Percentiles rank a stretch among this genome's conserved stretches.
phyloP scores from a whole-genome alignment of 2,888 invertebrate species.

The Arge pagana region DNA sequence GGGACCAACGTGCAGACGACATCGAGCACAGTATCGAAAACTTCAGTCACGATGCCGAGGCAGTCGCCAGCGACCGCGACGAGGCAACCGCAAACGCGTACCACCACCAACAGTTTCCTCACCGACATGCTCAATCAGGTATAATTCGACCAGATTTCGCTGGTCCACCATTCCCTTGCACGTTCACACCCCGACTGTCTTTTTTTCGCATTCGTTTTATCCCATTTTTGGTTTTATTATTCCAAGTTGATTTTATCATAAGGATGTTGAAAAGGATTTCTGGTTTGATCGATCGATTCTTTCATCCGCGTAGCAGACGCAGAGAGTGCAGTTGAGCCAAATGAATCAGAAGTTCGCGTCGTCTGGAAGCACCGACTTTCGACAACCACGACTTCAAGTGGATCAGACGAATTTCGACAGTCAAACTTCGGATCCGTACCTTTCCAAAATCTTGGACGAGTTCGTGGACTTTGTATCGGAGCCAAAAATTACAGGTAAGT shows the following conservation, averaged over 20 bases:
- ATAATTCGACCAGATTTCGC: too few species aligned
- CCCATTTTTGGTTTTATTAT: too few species aligned
- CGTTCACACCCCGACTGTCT: too few species aligned
- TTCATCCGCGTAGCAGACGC: conserved; percentile 41
- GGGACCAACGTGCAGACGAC: conserved; percentile 9
- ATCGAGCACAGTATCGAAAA: conserved; percentile 49
- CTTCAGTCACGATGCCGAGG: not conserved
- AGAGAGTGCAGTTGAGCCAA: conserved; percentile 54
- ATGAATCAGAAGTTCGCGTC: conserved; percentile 56
- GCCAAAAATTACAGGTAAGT: conserved; percentile 57
- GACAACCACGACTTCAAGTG: conserved; percentile 39
- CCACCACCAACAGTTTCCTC: conserved; percentile 61
- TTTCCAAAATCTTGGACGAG: conserved; percentile 84
- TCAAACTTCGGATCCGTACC: conserved; percentile 68
- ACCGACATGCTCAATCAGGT: too few species aligned
- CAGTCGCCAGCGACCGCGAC: too few species aligned
- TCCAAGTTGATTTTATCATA: too few species aligned
- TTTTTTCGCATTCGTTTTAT: too few species aligned
- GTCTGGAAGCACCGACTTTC: conserved; percentile 54
- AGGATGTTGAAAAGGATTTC: too few species aligned
- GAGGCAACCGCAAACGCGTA: too few species aligned
- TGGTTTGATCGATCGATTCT: too few species aligned
- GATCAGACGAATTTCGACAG: conserved; percentile 57
- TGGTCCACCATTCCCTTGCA: too few species aligned
- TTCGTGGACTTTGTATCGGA: conserved; percentile 82